Percentiles rank a stretch among this genome's conserved stretches.
Conservation (phyloP, 2,113 vertebrate species). For the Triplophysa tibetana region DNA sequence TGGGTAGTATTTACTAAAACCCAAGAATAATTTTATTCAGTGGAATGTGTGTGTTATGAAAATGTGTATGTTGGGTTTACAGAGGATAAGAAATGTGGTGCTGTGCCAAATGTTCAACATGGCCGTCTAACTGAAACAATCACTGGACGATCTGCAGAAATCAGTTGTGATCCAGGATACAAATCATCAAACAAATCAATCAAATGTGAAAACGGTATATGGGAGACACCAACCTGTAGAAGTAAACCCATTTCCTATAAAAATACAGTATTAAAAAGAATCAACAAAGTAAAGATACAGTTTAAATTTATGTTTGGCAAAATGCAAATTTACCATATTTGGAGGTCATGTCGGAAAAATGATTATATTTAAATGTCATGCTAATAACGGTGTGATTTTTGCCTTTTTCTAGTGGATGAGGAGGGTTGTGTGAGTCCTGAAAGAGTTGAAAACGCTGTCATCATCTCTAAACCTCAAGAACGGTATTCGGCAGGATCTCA, state of each 20-base stretch:
- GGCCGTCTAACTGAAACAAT: not conserved
- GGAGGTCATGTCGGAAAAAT: too few relatives aligned
- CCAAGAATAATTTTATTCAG: not conserved
- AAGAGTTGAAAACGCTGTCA: slow-evolving; percentile 52
- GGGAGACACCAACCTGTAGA: not conserved
- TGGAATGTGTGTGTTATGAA: not conserved
- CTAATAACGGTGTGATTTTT: too few relatives aligned
- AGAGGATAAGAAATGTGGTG: not conserved
- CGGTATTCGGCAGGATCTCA: not conserved
- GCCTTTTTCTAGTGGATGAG: not conserved
- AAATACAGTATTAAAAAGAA: not conserved
- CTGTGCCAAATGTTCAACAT: not conserved
- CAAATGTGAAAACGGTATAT: not conserved
- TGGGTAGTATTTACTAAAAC: too few relatives aligned
- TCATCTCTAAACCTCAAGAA: not conserved
- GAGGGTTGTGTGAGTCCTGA: slow-evolving; percentile 37
- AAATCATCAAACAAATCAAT: accelerated
- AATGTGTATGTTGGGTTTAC: not conserved
- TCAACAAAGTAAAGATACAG: not conserved
- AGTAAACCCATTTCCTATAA: not conserved
- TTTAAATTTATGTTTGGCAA: too few relatives aligned
- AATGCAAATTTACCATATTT: too few relatives aligned
- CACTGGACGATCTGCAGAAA: not conserved
- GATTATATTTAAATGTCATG: too few relatives aligned
- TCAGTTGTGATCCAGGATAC: not conserved